These are phyloP conservation scores for Ectropis crepuscularia DNA, from an alignment of 2,888 invertebrate genomes.

Conservation along the genomic window DNA sequence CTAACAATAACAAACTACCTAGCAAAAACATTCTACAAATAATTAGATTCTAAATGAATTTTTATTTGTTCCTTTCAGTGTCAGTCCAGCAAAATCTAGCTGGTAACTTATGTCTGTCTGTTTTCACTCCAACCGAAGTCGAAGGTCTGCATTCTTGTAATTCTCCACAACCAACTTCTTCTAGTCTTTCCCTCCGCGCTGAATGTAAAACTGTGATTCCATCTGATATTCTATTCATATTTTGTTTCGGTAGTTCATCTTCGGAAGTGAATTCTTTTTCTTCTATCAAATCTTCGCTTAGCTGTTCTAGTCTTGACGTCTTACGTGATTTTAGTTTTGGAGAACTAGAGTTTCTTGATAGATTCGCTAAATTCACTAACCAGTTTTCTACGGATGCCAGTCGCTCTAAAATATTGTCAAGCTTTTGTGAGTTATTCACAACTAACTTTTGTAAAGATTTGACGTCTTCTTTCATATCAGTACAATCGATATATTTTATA, in stretches of 20 bases:
- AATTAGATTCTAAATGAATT: not conserved
- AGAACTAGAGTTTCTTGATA: conserved; percentile 13
- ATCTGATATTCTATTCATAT: conserved; percentile 47
- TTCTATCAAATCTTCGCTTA: conserved; percentile 58
- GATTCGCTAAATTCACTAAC: conserved; percentile 48
- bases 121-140: conserved; percentile 49
- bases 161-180: conserved; percentile 56
- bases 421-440: conserved; percentile 56
- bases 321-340: conserved; percentile 42
- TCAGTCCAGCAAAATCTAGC: conserved; percentile 78
- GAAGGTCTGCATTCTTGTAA: conserved; percentile 39
- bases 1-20: conserved; percentile 7
- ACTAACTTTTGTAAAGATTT: conserved; percentile 55
- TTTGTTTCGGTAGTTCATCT: conserved; percentile 56
- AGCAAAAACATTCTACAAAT: conserved; percentile 1
- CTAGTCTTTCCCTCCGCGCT: conserved; percentile 29
- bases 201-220: conserved; percentile 20
- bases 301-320: conserved; percentile 64
- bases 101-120: conserved; percentile 63
- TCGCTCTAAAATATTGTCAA: conserved; percentile 64
- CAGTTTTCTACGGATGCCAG: conserved; percentile 64
- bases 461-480: conserved; percentile 50
- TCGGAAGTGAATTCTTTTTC: conserved; percentile 60
- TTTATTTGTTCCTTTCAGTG: conserved; percentile 46
- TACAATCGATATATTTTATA: conserved; percentile 55